Base-by-base conservation (phyloP, 2,888 invertebrate species). In the Acleris emargana region DNA sequence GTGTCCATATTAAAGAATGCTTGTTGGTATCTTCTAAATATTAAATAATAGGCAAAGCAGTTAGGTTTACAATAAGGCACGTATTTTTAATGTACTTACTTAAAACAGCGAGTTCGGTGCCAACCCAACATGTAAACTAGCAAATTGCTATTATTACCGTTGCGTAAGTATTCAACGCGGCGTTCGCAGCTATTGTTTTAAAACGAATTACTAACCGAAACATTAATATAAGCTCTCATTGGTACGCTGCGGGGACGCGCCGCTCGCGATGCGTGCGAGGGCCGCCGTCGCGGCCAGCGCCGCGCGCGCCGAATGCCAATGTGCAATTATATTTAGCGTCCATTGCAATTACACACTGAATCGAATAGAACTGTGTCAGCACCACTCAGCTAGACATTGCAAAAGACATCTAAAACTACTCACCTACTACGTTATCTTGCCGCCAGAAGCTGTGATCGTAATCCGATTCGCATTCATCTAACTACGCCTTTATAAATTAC, bases 231-330 rank as follows among this genome's bases (percentile, higher is more conserved):
- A 84, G 83, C 76, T 73, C 79, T 85, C 85, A 87, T 90, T 88
- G 79, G 89, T 90, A 90, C 74, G 87, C 89, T 72, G 77, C 73
- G 73, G 76, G 78, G 81, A 81, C 78, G 69, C 71, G 79, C 85
- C 86, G 82, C 87, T 90, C 90, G 78, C 82, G 86, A 90, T 91
- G 89, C 89, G 82, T 77, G 77, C 73, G 76, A 79, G 84, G 82
- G 80, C 73, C 76, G 78, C 74, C 42, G 80, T 83, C 76, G 79
- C 76, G 80, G 76, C 78, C 78, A 77, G 76, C 73, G 76, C 70
- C 74, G 77, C 70, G 81, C 76, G 80, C 68, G 67, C 70, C 73
- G 89, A 85, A 89, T 91, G 81, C 80, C 85, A 91, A 91, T 86
- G 79, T 71, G 73, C 80, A 82, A 83, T 86, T 88, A 89, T 87